These are phyloP conservation scores for Bursaphelenchus okinawaensis DNA, from an alignment of 2,888 invertebrate species.

Conservation along the genomic window DNA sequence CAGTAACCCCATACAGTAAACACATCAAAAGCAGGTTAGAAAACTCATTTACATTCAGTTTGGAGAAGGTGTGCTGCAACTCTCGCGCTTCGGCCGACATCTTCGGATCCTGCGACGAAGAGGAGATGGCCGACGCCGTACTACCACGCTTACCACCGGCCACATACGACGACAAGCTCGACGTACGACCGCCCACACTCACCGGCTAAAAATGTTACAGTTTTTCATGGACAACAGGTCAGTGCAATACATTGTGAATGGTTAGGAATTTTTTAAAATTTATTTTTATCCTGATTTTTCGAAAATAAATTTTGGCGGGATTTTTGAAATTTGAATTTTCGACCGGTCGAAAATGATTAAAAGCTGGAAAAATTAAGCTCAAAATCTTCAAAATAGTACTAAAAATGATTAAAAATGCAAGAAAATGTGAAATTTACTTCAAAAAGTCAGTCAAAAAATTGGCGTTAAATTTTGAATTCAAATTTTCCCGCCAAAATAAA, in stretches of 20 bases:
- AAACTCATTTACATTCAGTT: constrained; percentile 47
- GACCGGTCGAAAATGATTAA: constrained; percentile 11
- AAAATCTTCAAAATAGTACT: no score
- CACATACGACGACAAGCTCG: constrained; percentile 48
- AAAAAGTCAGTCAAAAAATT: no score
- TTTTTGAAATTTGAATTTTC: not conserved
- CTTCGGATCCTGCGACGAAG: constrained; percentile 28
- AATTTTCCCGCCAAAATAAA: no score
- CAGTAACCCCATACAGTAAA: not conserved
- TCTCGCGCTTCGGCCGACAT: constrained; percentile 43
- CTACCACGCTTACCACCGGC: constrained; percentile 53
- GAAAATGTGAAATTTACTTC: no score
- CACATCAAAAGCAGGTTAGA: not conserved
- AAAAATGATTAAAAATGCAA: no score
- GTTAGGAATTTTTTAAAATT: no score
- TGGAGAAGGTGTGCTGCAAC: constrained; percentile 50
- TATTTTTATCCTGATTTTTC: not conserved
- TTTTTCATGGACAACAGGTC: not conserved
- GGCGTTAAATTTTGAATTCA: no score
- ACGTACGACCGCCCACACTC: constrained; percentile 41
- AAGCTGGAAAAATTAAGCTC: constrained; percentile 2
- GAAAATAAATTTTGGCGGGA: not conserved
- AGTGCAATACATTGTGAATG: not conserved
- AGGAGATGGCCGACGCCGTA: constrained; percentile 50
- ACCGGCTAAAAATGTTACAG: constrained; percentile 32